Base-by-base conservation (phyloP, 2,797 vertebrate species). In the Poecilia picta region DNA sequence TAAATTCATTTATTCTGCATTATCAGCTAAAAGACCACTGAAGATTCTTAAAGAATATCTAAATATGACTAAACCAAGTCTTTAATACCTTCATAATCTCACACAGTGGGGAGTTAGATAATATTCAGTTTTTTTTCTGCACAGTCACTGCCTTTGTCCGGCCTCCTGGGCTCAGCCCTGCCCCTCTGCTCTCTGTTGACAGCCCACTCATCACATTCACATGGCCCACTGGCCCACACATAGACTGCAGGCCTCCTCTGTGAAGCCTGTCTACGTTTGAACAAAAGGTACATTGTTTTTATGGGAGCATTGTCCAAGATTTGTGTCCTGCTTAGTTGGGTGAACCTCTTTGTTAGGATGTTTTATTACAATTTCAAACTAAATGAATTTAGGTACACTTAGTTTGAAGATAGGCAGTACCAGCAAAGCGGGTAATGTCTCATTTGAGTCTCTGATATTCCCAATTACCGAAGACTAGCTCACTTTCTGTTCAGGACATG, bases 191-290 rank as follows among this genome's bases (percentile, higher is more conserved):
- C 86, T 75, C 85, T 91, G 91, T 89, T 83, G 87, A 91, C 91
- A 92, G 92, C 93, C 94, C 93, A 95, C 94, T 93, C 94, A 95
- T 94, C 94, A 94, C 93, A 94, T 94, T 94, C 90, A 93, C 87
- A 93, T 76, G 79, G 89, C 78, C 89, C 11, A 77, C 80, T 82
- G 84, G 86, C 81, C 85, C 91, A 76, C 91, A 92, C 92, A 87
- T 91, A 89, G 83, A 80, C 80, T 77, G 83, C 83, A 87, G 66
- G 82, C 83, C 86, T 82, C 82, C 77, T 91, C 85, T 87, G 75
- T 91, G 86, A 86, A 89, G 88, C 87, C 83, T 79, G 92, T 91
- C 91, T 90, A 85, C 80, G 87, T 57, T 55, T 11, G 28, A 88
- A 95, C 94, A 95, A 95, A 95, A 92, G 93, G 91, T 79, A 91